Percentiles rank a stretch among this genome's conserved stretches.
Evolutionary conservation across 2,797 vertebrate genomes (phyloP).

Genomic region (Microcaecilia unicolor): DNA sequence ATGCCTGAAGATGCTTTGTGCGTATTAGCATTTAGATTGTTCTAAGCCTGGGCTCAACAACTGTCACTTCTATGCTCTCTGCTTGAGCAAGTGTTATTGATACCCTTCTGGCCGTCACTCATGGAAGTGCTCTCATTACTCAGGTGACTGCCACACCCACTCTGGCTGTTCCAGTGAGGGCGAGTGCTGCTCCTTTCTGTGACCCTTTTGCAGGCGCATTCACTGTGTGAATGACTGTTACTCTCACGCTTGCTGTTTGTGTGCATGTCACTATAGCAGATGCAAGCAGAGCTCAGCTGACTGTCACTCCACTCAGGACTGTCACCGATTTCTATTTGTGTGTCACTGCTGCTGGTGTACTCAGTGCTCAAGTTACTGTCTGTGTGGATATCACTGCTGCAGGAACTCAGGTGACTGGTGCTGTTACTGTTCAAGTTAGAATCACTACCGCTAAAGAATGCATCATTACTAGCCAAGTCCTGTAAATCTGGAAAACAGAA

Average conservation of each 20-base stretch:
- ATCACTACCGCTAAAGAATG: no score
- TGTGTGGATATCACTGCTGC: neutral
- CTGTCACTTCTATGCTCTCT: no score
- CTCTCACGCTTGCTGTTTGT: neutral
- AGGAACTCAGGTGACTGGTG: neutral
- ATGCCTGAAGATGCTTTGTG: no score
- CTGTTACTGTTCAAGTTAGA: no score
- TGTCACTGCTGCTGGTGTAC: neutral
- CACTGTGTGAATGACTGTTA: no score
- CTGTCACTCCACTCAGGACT: neutral
- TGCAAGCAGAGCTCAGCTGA: no score
- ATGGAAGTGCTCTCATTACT: no score
- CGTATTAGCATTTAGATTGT: no score
- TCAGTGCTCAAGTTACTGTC: neutral
- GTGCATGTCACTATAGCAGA: neutral
- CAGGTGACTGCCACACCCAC: no score
- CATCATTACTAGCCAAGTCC: constrained; percentile 9
- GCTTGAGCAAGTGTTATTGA: no score
- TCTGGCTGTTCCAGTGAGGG: neutral
- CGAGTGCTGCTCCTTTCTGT: neutral
- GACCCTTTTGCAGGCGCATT: no score
- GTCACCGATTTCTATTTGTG: neutral
- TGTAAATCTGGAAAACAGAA: constrained; percentile 32
- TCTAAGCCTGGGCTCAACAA: no score
- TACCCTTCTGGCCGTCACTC: neutral